Conservation (phyloP, 1,140 invertebrate genomes). For the Cephus cinctus region DNA sequence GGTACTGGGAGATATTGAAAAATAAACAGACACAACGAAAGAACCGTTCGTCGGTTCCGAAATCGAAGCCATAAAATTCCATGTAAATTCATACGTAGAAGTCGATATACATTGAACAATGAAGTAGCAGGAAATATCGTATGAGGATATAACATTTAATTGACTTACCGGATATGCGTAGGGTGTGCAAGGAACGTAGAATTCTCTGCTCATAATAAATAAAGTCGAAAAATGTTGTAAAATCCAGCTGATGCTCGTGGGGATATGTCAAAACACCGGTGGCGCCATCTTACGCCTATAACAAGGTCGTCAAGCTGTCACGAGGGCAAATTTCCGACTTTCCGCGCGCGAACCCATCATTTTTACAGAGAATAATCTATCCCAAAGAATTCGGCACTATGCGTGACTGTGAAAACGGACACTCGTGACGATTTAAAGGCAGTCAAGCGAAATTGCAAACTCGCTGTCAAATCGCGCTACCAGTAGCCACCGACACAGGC, state of each 20-base stretch:
- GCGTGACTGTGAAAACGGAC: no score
- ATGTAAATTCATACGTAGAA: neutral
- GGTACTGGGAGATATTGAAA: no score
- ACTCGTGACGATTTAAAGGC: neutral
- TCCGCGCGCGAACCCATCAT: constrained; percentile 2
- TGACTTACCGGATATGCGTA: constrained; percentile 51
- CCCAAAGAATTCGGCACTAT: no score
- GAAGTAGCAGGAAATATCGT: neutral
- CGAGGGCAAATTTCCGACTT: constrained; percentile 33
- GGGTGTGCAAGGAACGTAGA: constrained; percentile 47
- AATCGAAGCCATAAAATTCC: no score
- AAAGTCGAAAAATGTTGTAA: constrained; percentile 13
- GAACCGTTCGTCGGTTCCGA: no score
- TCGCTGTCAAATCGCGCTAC: constrained; percentile 21
- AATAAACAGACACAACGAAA: no score
- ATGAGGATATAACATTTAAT: neutral
- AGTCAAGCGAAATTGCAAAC: neutral
- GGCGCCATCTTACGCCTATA: constrained; percentile 43
- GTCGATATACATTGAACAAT: neutral
- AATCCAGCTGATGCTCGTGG: constrained; percentile 39
- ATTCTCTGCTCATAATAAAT: constrained; percentile 52
- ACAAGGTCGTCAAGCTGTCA: constrained; percentile 42
- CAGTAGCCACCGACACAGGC: constrained; percentile 19
- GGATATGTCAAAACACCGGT: constrained; percentile 46
- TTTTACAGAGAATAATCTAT: no score